phyloP scores from a whole-genome alignment of 2,113 vertebrate genomes.

The Halcyon senegalensis region DNA sequence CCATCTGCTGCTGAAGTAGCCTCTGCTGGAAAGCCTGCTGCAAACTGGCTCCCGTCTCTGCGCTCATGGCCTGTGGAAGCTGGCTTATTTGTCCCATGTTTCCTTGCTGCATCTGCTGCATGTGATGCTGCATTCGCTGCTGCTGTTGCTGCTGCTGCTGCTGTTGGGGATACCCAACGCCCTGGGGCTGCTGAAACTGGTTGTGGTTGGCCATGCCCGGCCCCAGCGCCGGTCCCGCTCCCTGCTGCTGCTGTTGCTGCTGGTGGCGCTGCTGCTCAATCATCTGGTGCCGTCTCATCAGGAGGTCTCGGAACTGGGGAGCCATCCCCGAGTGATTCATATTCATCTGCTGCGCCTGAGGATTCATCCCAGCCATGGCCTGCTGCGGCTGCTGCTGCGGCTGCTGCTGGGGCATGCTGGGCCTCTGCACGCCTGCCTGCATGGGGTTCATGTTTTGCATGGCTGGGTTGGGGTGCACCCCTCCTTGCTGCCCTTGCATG shows the following conservation, averaged over 20 bases:
- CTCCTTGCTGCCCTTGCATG: conserved; percentile 78
- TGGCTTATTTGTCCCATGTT: conserved; percentile 82
- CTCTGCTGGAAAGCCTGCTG: conserved; percentile 91
- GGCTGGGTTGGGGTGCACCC: conserved; percentile 75
- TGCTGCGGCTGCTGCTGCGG: conserved; percentile 73
- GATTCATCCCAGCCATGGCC: conserved; percentile 79
- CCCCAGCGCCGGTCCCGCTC: conserved; percentile 63
- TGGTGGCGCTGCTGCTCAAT: conserved; percentile 83
- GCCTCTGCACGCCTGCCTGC: conserved; percentile 75
- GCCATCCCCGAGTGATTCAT: conserved; percentile 83
- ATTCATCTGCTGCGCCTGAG: conserved; percentile 82
- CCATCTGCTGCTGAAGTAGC: conserved; percentile 89
- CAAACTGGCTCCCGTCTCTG: conserved; percentile 82
- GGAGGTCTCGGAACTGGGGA: conserved; percentile 87
- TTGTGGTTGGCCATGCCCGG: conserved; percentile 85
- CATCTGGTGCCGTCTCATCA: conserved; percentile 88
- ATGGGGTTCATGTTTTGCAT: conserved; percentile 82
- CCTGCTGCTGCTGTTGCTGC: conserved; percentile 81
- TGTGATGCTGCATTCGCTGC: conserved; percentile 84
- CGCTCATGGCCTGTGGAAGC: conserved; percentile 78
- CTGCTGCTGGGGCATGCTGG: conserved; percentile 76
- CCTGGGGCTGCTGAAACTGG: conserved; percentile 90
- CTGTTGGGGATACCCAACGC: conserved; percentile 79
- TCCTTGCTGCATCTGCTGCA: conserved; percentile 86
- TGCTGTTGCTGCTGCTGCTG: conserved; percentile 81